phyloP scores from a whole-genome alignment of 2,888 invertebrate genomes.

The Mimas tiliae region DNA sequence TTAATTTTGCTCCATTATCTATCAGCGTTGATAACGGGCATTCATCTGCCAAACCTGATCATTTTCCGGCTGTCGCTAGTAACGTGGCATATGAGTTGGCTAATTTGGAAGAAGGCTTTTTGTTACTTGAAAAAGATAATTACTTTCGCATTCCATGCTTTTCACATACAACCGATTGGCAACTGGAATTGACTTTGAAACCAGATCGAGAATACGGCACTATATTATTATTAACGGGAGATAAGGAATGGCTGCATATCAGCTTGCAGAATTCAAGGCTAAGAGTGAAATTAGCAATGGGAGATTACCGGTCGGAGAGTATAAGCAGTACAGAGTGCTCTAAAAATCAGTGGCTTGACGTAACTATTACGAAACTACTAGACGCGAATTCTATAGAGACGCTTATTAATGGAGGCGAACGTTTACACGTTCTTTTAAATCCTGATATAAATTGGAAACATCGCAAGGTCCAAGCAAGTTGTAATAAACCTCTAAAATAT shows the following conservation, averaged over 20 bases:
- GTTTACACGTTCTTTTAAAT: constrained; percentile 61
- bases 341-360: constrained; percentile 71
- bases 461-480: background rate
- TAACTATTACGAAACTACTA: constrained; percentile 61
- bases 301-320: constrained; percentile 59
- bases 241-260: constrained; percentile 63
- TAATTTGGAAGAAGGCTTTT: constrained; percentile 65
- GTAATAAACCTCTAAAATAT: background rate
- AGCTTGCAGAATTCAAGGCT: constrained; percentile 67
- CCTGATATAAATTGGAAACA: constrained; percentile 34
- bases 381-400: constrained; percentile 69
- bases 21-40: constrained; percentile 51
- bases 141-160: constrained; percentile 73
- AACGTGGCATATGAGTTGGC: constrained; percentile 74
- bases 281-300: constrained; percentile 62
- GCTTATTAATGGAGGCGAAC: constrained; percentile 66
- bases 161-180: constrained; percentile 63
- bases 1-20: constrained; percentile 74
- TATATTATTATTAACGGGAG: constrained; percentile 62
- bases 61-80: constrained; percentile 57
- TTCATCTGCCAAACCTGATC: constrained; percentile 43
- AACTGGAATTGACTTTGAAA: constrained; percentile 67
- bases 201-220: constrained; percentile 64
- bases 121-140: constrained; percentile 60
- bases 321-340: constrained; percentile 65